Evolutionary conservation across 2,797 vertebrate genomes (phyloP).

Genomic region (Coccyzus lansbergi): DNA sequence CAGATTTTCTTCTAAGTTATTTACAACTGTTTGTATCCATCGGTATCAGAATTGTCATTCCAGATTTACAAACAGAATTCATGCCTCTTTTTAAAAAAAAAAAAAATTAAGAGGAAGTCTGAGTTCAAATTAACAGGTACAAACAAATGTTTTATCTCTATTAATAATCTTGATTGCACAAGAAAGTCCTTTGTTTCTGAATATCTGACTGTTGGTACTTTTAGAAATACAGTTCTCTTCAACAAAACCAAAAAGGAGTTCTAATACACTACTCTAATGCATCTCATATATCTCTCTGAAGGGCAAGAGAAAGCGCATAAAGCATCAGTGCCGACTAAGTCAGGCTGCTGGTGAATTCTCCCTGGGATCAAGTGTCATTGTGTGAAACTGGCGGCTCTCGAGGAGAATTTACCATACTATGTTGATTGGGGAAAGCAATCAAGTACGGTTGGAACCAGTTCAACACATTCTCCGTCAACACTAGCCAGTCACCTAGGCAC

Average conservation of each 20-base stretch:
- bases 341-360: constrained; percentile 58
- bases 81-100: neutral
- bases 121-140: constrained; percentile 31
- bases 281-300: constrained; percentile 66
- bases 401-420: constrained; percentile 58
- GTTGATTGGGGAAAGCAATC: constrained; percentile 66
- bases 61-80: constrained; percentile 28
- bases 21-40: neutral
- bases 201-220: constrained; percentile 56
- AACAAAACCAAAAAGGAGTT: constrained; percentile 49
- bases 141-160: constrained; percentile 16
- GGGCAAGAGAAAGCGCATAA: constrained; percentile 38
- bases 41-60: neutral
- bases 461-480: constrained; percentile 68
- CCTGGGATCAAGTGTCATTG: constrained; percentile 67
- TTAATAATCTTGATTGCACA: constrained; percentile 5
- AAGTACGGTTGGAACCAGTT: constrained; percentile 50
- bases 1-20: neutral
- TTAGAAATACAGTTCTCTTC: constrained; percentile 29
- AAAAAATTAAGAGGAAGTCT: neutral
- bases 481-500: constrained; percentile 69
- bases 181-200: constrained; percentile 39
- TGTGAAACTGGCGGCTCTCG: constrained; percentile 62
- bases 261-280: constrained; percentile 55
- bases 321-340: constrained; percentile 53